These are phyloP conservation scores for Pseudolycoriella hygida DNA, from an alignment of 2,888 invertebrate genomes.

Conservation along the genomic window DNA sequence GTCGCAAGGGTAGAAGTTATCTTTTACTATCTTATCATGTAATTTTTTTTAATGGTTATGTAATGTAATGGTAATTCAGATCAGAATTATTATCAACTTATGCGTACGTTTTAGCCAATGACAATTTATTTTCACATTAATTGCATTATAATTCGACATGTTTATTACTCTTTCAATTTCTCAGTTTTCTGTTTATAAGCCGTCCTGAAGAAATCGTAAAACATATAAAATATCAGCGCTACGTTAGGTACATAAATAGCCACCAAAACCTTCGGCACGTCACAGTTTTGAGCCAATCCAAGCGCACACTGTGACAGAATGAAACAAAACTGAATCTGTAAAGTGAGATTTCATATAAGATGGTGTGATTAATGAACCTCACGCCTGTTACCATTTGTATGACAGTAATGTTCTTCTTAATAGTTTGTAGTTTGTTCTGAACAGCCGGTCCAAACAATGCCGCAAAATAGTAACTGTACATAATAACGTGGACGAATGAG, in stretches of 20 bases:
- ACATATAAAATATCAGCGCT: constrained; percentile 5
- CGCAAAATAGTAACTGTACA: constrained; percentile 6
- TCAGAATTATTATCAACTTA: too few relatives aligned
- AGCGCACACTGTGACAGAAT: constrained; percentile 1
- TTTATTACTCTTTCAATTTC: neutral
- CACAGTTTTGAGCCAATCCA: neutral
- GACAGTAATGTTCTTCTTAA: constrained; percentile 5
- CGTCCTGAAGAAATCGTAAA: constrained; percentile 3
- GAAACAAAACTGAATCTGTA: constrained; percentile 5
- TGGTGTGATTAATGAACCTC: neutral
- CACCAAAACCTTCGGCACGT: constrained; percentile 2
- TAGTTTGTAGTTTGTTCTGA: constrained; percentile 1
- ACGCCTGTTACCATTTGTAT: constrained; percentile 4
- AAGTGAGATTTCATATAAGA: neutral
- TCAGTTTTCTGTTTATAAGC: constrained; percentile 11
- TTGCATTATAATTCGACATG: too few relatives aligned
- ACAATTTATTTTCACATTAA: too few relatives aligned
- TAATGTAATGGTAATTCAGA: too few relatives aligned
- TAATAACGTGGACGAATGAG: constrained; percentile 4
- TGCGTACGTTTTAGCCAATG: too few relatives aligned
- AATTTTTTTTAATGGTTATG: too few relatives aligned
- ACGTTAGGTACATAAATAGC: constrained; percentile 5
- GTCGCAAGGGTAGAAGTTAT: too few relatives aligned
- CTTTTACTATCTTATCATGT: too few relatives aligned
- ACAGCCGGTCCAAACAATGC: constrained; percentile 5